Base-by-base conservation (phyloP, 2,113 vertebrate genomes). In the Chinchilla lanigera region DNA sequence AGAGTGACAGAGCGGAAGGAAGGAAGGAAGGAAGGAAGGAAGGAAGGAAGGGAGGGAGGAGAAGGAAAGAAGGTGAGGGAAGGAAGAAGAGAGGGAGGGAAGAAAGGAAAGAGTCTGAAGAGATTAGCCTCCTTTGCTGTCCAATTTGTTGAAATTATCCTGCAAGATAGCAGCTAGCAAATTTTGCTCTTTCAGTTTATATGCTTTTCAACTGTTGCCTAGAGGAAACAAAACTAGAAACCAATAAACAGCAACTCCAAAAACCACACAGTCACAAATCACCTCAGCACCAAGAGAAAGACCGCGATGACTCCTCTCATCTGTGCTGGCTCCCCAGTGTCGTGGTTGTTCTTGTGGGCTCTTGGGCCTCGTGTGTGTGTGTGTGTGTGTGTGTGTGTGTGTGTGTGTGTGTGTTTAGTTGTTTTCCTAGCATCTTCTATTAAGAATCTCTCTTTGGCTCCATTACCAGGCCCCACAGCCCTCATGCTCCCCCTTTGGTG, bases 221-320 rank as follows among this genome's bases (percentile, higher is more conserved):
- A 89, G 60, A 96, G 95, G 88, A 90, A 95, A 88, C 89, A 73
- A 60, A 95, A 77, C 56, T 44, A 84, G 87, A 80, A 90, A 81
- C 75, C 56, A 90, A 33, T 35, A 47, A 78, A 90, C 82, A 87
- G 89, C n/a, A 77, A 26, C 50, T 69, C 73, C 28, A 67, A 75
- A 90, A 50, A 44, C 35, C 61, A 86, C 38, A 71, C 1, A 60
- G 60, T 56, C 80, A 69, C 56, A 90, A 89, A 7, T 30, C 61
- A 77, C 12, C 65, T 71, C 41, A 56, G 35, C 33, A 41, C 78
- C 19, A 77, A 50, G 10, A 14, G 41, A 61, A n/a, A 24, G 54
- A n/a, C 14, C 28, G 26, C 6, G 7, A 7, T 9, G 71, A 26
- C 19, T 30, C 65, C 1, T 71, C 30, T n/a, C 28, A 16, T 52